phyloP scores from a whole-genome alignment of 30 jellyfish, hydroid and myxozoan species.

The Nemopilema nomurai region DNA sequence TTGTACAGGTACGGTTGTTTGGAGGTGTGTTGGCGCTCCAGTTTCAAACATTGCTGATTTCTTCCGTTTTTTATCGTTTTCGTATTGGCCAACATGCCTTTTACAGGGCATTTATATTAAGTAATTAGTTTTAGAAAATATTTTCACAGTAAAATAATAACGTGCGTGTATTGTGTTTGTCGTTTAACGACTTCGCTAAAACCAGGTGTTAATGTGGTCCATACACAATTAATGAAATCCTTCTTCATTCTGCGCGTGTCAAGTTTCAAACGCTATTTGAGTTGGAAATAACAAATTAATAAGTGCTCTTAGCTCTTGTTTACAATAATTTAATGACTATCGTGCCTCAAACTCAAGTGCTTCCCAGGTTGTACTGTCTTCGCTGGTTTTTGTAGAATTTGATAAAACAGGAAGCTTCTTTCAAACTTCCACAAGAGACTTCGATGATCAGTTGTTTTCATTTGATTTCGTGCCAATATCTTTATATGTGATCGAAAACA shows the following conservation, averaged over 20 bases:
- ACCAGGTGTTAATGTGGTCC: neutral
- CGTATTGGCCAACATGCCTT: neutral
- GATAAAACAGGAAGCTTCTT: neutral
- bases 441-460: neutral
- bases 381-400: neutral
- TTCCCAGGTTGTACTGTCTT: neutral
- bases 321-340: neutral
- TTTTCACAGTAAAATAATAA: neutral
- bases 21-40: neutral
- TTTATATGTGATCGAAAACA: neutral
- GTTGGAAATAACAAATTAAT: neutral
- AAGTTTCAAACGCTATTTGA: neutral
- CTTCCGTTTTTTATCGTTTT: neutral
- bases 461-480: neutral
- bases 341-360: no score
- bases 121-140: neutral
- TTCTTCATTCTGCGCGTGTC: neutral
- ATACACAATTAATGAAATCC: neutral
- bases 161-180: neutral
- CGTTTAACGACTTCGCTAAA: neutral
- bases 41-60: neutral
- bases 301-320: neutral
- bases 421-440: neutral
- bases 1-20: no score
- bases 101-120: neutral